These are phyloP conservation scores for Syndactyla subalaris DNA, from an alignment of 2,797 vertebrate genomes.

Conservation along the genomic window DNA sequence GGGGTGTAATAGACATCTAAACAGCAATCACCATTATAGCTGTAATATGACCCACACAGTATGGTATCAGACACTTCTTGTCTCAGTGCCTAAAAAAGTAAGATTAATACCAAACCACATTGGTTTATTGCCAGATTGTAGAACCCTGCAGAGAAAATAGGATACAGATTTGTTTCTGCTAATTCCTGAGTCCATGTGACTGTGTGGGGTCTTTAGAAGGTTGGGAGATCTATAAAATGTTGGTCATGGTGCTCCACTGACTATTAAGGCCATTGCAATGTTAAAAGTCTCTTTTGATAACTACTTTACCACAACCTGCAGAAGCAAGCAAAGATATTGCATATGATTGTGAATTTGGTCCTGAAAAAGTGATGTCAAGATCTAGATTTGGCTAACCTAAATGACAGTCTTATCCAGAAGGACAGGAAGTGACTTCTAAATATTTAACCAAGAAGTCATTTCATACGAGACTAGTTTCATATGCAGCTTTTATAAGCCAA, in stretches of 20 bases:
- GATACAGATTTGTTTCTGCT: neutral
- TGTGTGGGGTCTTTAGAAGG: neutral
- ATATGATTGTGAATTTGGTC: neutral
- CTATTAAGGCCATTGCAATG: neutral
- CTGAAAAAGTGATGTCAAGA: neutral
- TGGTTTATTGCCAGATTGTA: neutral
- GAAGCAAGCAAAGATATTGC: neutral
- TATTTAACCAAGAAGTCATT: neutral
- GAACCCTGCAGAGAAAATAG: neutral
- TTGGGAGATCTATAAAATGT: neutral
- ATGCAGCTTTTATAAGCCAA: neutral
- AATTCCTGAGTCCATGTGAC: neutral
- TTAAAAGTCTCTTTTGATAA: neutral
- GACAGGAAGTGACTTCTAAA: neutral
- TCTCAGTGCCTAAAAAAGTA: neutral
- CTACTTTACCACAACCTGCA: neutral
- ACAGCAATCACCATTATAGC: neutral
- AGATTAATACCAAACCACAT: neutral
- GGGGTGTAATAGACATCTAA: neutral
- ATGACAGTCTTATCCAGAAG: neutral
- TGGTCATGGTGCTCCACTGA: neutral
- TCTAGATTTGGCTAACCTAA: neutral
- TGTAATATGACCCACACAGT: neutral
- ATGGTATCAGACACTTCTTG: neutral
- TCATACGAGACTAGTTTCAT: neutral